Conservation (phyloP, 2,888 invertebrate species). For the Fragum whitleyi region DNA sequence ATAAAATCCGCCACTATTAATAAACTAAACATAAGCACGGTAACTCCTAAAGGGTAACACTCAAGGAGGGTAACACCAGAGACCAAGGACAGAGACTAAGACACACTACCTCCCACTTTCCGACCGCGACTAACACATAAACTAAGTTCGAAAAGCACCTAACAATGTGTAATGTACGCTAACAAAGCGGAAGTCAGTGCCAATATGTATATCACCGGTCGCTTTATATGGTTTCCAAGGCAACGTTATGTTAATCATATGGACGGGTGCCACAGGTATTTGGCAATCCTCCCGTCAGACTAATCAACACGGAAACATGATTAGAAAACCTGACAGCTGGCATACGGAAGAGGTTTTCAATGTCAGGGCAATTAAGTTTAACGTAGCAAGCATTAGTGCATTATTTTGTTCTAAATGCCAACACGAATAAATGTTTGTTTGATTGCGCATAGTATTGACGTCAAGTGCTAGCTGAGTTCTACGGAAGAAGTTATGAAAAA, state of each 20-base stretch:
- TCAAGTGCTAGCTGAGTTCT: neutral
- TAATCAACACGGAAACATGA: constrained; percentile 9
- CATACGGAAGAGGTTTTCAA: constrained; percentile 10
- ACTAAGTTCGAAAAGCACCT: constrained; percentile 3
- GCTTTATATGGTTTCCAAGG: constrained; percentile 22
- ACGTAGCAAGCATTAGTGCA: neutral
- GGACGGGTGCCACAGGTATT: constrained; percentile 23
- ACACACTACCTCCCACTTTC: neutral
- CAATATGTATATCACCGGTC: neutral
- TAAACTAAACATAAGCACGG: neutral
- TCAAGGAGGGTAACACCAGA: neutral
- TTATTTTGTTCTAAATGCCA: neutral
- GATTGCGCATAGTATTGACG: neutral
- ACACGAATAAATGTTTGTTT: neutral
- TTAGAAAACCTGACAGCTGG: constrained; percentile 14
- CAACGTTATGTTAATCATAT: constrained; percentile 20
- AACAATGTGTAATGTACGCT: constrained; percentile 5
- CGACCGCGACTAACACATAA: constrained; percentile 15
- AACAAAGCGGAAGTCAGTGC: constrained; percentile 10
- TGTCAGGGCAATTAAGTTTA: neutral
- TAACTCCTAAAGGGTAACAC: neutral
- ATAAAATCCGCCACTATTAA: neutral
- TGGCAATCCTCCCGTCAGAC: neutral
- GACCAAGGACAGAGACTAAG: constrained; percentile 9
- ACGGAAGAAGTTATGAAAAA: too few species aligned